Percentiles rank a stretch among this genome's conserved stretches.
These are phyloP conservation scores for Brotula barbata DNA, from an alignment of 2,797 vertebrate genomes.

Conservation along the genomic window DNA sequence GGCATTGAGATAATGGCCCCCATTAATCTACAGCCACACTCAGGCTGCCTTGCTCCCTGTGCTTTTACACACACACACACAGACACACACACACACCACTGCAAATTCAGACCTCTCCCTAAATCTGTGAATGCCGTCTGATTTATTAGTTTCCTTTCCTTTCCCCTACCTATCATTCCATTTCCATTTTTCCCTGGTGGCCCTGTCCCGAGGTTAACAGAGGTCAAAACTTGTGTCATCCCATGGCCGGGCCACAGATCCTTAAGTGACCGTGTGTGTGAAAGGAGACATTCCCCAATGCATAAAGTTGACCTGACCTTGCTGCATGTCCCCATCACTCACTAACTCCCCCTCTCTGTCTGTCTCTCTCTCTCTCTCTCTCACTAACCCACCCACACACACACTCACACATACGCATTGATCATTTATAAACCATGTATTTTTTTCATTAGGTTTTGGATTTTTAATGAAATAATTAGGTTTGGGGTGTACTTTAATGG, in stretches of 20 bases:
- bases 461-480: constrained; percentile 79
- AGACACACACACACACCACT: constrained; percentile 25
- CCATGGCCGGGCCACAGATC: neutral
- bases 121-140: constrained; percentile 34
- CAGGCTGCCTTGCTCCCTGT: constrained; percentile 50
- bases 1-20: constrained; percentile 85
- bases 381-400: neutral
- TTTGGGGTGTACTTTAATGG: constrained; percentile 76
- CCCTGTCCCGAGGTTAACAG: constrained; percentile 4
- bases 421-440: constrained; percentile 1
- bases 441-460: constrained; percentile 64
- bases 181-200: constrained; percentile 7
- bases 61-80: constrained; percentile 31
- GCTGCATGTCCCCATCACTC: constrained; percentile 33
- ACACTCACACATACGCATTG: constrained; percentile 4
- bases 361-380: constrained; percentile 6
- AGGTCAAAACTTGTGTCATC: constrained; percentile 27
- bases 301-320: constrained; percentile 10
- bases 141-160: constrained; percentile 40
- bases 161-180: neutral
- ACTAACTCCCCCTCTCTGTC: constrained; percentile 27
- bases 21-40: constrained; percentile 84
- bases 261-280: constrained; percentile 12
- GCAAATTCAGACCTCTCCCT: constrained; percentile 33
- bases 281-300: neutral